phyloP scores from a whole-genome alignment of 2,113 vertebrate species.

The Nesogale talazaci region DNA sequence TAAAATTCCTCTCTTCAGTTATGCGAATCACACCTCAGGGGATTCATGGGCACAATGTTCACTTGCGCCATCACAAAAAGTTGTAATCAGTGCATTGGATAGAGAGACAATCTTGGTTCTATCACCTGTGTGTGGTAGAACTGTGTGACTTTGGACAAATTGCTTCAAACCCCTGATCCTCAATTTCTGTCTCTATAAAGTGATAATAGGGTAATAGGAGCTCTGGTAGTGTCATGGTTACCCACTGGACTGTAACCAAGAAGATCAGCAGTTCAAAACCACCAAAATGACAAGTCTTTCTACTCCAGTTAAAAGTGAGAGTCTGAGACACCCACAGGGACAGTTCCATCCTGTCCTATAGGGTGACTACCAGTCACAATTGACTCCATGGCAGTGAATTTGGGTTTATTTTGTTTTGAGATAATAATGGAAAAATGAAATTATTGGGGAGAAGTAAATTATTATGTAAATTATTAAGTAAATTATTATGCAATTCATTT shows the following conservation, averaged over 20 bases:
- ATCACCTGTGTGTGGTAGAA: too few relatives aligned
- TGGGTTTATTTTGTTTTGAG: too few relatives aligned
- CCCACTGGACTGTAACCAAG: too few relatives aligned
- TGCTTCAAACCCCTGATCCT: not conserved
- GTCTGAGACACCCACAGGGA: too few relatives aligned
- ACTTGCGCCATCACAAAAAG: not conserved
- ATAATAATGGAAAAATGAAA: too few relatives aligned
- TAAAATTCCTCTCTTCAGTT: not conserved
- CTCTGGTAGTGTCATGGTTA: too few relatives aligned
- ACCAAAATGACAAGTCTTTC: too few relatives aligned
- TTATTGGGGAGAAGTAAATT: not conserved
- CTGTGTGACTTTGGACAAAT: not conserved
- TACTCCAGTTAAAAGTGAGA: too few relatives aligned
- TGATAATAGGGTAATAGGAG: not conserved
- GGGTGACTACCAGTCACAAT: too few relatives aligned
- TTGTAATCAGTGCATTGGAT: not conserved
- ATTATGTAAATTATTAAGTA: conserved; percentile 16
- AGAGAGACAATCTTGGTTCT: not conserved
- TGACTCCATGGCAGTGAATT: too few relatives aligned
- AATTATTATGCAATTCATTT: conserved; percentile 8
- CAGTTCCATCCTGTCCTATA: too few relatives aligned
- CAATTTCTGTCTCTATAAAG: conserved; percentile 42
- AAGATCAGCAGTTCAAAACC: too few relatives aligned
- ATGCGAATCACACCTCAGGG: not conserved
- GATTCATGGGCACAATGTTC: not conserved